phyloP scores from a whole-genome alignment of 2,113 vertebrate genomes.

The Solea solea region DNA sequence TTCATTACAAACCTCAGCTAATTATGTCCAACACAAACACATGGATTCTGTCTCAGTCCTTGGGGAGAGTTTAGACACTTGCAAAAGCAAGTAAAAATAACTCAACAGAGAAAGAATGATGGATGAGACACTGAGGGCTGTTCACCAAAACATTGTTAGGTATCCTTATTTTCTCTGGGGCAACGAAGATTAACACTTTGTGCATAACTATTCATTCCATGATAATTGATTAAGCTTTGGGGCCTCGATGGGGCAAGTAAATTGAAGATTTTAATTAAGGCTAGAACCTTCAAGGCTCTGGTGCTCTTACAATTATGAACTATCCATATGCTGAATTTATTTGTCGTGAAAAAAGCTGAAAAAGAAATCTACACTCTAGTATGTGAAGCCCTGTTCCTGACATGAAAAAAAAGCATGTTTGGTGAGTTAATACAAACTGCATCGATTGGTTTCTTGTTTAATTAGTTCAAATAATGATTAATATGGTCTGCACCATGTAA shows the following conservation, averaged over 20 bases:
- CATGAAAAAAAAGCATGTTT: background rate
- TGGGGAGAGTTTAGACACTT: constrained; percentile 13
- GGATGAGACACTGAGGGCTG: constrained; percentile 20
- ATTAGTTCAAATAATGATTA: background rate
- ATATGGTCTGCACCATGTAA: background rate
- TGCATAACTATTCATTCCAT: constrained; percentile 19
- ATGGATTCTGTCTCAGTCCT: constrained; percentile 13
- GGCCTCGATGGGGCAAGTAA: constrained; percentile 12
- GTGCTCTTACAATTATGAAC: background rate
- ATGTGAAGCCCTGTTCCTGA: background rate
- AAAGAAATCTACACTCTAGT: background rate
- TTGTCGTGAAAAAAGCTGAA: background rate
- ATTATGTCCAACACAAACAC: constrained; percentile 30
- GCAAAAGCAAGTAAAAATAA: constrained; percentile 34
- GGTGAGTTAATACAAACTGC: background rate
- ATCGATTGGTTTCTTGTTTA: no score
- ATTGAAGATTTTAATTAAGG: constrained; percentile 49
- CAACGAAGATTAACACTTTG: constrained; percentile 17
- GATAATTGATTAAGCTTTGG: constrained; percentile 46
- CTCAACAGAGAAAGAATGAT: constrained; percentile 16
- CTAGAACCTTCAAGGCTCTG: constrained; percentile 4
- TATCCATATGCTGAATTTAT: background rate
- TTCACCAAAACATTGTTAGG: background rate
- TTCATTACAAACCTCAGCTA: constrained; percentile 9
- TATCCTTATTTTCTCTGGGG: constrained; percentile 16